Percentiles rank a stretch among this genome's conserved stretches.
Evolutionary conservation across 1,140 invertebrate genomes (phyloP).

Genomic region (Drosophila orena): DNA sequence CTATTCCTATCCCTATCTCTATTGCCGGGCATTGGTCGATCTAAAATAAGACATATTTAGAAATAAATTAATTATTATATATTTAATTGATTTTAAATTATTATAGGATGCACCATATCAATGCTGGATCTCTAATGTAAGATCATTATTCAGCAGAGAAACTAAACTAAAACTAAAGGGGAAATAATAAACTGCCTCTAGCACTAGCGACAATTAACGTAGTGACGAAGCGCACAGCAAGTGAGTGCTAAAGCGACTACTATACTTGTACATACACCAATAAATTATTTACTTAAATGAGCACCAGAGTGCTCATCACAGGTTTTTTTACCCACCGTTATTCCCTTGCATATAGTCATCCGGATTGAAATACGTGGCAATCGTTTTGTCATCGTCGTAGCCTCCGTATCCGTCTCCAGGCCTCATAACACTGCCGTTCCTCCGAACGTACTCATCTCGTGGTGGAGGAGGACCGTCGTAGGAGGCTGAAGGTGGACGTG

Average conservation of each 20-base stretch:
- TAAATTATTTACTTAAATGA: too few species aligned
- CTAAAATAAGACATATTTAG: constrained; percentile 14
- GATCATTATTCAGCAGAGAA: too few species aligned
- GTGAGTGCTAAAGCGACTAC: too few species aligned
- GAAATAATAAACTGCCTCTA: too few species aligned
- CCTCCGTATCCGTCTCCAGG: constrained; percentile 54
- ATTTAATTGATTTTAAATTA: neutral
- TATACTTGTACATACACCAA: too few species aligned
- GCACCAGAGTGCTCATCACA: too few species aligned
- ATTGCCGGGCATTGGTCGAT: constrained; percentile 60
- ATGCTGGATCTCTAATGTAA: too few species aligned
- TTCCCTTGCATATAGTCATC: constrained; percentile 74
- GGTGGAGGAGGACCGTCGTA: constrained; percentile 41
- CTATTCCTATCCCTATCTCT: constrained; percentile 47
- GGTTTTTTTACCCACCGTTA: constrained; percentile 25
- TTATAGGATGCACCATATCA: too few species aligned
- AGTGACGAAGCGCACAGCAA: too few species aligned
- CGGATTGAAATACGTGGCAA: constrained; percentile 83
- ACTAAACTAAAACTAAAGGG: too few species aligned
- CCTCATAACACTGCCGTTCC: constrained; percentile 69
- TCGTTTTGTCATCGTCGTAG: constrained; percentile 80
- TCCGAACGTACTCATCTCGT: constrained; percentile 67
- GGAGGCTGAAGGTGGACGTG: constrained; percentile 38
- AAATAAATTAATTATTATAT: neutral
- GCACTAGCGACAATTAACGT: too few species aligned